phyloP scores from a whole-genome alignment of 2,797 vertebrate species.

The Saxicola maurus region DNA sequence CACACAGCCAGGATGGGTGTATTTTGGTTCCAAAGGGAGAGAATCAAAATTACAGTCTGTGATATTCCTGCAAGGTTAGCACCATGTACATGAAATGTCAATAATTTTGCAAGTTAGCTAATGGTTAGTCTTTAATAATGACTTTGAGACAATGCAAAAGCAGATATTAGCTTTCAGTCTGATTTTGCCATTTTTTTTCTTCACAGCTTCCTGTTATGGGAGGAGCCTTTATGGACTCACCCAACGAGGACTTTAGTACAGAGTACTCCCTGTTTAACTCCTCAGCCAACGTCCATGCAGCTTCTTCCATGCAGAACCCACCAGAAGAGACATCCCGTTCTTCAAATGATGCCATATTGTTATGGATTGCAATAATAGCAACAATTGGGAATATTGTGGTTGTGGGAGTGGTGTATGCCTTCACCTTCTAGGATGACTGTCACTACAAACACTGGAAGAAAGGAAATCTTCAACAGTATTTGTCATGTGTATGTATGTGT shows the following conservation, averaged over 20 bases:
- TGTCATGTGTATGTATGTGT: slow-evolving; percentile 38
- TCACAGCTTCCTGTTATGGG: slow-evolving; percentile 95
- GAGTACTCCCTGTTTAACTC: slow-evolving; percentile 97
- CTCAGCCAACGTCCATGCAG: slow-evolving; percentile 87
- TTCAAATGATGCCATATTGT: slow-evolving; percentile 92
- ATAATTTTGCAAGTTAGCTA: neutral
- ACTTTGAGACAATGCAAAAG: neutral
- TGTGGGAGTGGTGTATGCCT: slow-evolving; percentile 94
- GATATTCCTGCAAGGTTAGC: neutral
- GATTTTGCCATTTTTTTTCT: slow-evolving; percentile 22
- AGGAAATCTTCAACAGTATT: slow-evolving; percentile 10
- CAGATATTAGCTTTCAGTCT: neutral
- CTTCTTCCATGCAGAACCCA: slow-evolving; percentile 78
- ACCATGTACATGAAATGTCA: accelerated
- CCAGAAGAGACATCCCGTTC: slow-evolving; percentile 84
- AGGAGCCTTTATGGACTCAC: slow-evolving; percentile 96
- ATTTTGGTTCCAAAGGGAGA: neutral
- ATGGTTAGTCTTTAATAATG: neutral
- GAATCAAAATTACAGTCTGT: neutral
- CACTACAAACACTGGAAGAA: neutral
- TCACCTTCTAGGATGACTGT: slow-evolving; percentile 85
- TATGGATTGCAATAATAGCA: slow-evolving; percentile 96
- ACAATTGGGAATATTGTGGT: slow-evolving; percentile 98
- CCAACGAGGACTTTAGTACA: slow-evolving; percentile 91
- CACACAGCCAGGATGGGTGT: neutral